Base-by-base conservation (phyloP, 2,113 vertebrate species). In the Colinus virginianus region DNA sequence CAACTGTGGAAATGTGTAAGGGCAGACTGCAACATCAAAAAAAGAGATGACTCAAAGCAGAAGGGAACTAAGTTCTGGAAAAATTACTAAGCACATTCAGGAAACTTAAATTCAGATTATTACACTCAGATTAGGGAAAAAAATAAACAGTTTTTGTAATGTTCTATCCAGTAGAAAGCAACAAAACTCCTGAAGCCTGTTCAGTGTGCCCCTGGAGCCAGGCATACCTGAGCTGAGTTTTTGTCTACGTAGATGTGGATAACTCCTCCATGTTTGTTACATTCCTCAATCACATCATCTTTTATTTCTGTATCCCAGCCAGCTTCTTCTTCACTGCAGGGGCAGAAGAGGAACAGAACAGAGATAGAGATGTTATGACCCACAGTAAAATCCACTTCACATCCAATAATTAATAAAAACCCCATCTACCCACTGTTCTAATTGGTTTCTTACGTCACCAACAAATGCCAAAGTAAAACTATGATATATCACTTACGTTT, bases 161-260 rank as follows among this genome's bases (percentile, higher is more conserved):
- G n/a, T 8, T 87, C 40, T 21, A 43, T 36, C 34, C 34, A 28
- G 25, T 17, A 40, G 19, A 78, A 34, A 78, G 62, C 22, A 72
- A 40, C 46, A 43, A 6, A 46, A 28, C 20, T 45, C 13, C 12
- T 32, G 32, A 32, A 28, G 36, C 13, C 25, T 64, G 15, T 7
- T 81, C 49, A 46, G 17, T 3, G 18, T 46, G 3, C 28, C 51
- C 42, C 1, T 1, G 40, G 28, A 83, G 69, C 19, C 42, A 70
- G 67, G 56, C 82, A 43, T 98, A 99, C 99, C 98, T 99, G 98
- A 94, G 98, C 95, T 62, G 99, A 99, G 97, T 99, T 99, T 96
- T 99, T 99, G 96, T 99, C 99, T 36, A 99, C 99, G 18, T 99
- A 99, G 97, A 99, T 99, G 96, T 99, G 99, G 84, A 99, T 98